These are phyloP conservation scores for Pocillopora grandis DNA, from an alignment of 92 coral and sea anemone species.

Conservation along the genomic window DNA sequence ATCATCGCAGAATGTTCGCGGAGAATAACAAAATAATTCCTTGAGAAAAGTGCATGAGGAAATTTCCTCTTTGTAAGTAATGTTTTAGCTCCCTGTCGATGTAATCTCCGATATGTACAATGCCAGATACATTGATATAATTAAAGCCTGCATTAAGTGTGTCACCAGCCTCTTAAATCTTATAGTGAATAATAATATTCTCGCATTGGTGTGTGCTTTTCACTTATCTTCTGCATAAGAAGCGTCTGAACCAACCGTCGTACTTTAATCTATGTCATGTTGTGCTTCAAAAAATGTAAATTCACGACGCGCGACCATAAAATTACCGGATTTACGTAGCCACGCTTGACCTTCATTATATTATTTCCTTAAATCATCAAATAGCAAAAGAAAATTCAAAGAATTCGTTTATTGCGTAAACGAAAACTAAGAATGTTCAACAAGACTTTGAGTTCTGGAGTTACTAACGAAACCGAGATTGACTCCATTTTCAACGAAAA, in stretches of 20 bases:
- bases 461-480: neutral
- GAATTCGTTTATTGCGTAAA: neutral
- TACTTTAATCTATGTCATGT: neutral
- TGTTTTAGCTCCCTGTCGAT: constrained; percentile 1
- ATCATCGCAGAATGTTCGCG: too few relatives aligned
- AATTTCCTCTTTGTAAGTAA: neutral
- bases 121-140: neutral
- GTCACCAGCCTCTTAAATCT: constrained; percentile 9
- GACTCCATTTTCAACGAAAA: neutral
- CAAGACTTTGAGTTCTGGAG: neutral
- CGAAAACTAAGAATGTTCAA: neutral
- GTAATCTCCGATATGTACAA: neutral
- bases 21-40: too few relatives aligned
- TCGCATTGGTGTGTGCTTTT: neutral
- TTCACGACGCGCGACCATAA: neutral
- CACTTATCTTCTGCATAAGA: neutral
- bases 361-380: neutral
- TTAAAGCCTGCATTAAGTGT: neutral
- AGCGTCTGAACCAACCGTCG: neutral
- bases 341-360: neutral
- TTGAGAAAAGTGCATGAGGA: too few relatives aligned
- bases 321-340: neutral
- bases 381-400: neutral
- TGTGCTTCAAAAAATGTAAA: neutral
- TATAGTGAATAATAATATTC: neutral